phyloP scores from a whole-genome alignment of 2,113 vertebrate genomes.

The Mirza zaza region DNA sequence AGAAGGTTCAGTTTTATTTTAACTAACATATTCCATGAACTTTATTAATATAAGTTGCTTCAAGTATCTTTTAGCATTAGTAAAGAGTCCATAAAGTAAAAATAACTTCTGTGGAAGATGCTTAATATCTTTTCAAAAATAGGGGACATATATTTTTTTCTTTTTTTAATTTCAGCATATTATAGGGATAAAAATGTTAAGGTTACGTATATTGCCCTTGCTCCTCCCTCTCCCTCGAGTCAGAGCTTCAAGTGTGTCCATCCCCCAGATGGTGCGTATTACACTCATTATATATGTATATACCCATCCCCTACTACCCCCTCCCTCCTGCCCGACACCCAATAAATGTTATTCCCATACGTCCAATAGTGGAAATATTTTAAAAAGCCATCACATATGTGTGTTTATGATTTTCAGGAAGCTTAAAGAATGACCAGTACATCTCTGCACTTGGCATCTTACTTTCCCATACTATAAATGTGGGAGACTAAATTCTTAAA shows the following conservation, averaged over 20 bases:
- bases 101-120: neutral
- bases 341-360: no score
- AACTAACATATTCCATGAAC: neutral
- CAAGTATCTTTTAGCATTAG: neutral
- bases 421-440: neutral
- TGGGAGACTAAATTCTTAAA: neutral
- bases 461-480: neutral
- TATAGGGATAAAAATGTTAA: no score
- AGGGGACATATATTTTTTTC: no score
- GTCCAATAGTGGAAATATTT: neutral
- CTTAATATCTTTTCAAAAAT: neutral
- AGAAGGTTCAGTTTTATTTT: slow-evolving; percentile 7
- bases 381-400: neutral
- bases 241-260: no score
- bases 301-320: no score
- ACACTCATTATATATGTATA: no score
- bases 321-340: no score
- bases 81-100: neutral
- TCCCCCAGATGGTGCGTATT: no score
- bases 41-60: slow-evolving; percentile 12
- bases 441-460: neutral
- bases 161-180: no score
- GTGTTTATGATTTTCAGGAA: neutral
- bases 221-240: no score
- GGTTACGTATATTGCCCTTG: no score